Conservation (phyloP, 2,888 invertebrate species). For the Dryocosmus kuriphilus region DNA sequence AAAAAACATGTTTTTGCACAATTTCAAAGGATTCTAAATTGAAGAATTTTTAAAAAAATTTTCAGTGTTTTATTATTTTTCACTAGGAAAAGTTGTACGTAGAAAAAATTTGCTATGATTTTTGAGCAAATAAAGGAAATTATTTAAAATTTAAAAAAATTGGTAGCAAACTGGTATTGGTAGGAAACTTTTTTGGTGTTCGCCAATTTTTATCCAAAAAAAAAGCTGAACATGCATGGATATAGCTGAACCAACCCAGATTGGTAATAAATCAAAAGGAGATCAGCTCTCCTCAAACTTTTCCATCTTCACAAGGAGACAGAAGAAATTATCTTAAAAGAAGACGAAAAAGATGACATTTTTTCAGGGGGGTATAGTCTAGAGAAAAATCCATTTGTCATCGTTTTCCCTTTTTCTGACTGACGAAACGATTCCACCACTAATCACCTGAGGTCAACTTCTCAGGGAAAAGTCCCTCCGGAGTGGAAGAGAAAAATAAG, state of each 20-base stretch:
- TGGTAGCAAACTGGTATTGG: too few relatives aligned
- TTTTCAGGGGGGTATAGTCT: background rate
- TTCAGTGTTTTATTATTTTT: too few relatives aligned
- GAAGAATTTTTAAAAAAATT: too few relatives aligned
- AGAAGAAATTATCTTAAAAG: background rate
- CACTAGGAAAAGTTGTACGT: too few relatives aligned
- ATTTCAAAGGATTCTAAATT: too few relatives aligned
- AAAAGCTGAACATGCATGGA: background rate
- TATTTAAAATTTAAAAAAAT: too few relatives aligned
- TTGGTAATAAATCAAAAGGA: background rate
- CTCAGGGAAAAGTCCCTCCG: constrained; percentile 4
- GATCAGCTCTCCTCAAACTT: background rate
- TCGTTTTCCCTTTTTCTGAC: constrained; percentile 30
- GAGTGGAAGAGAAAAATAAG: constrained; percentile 12
- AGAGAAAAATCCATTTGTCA: constrained; percentile 26
- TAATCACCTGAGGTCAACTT: constrained; percentile 27
- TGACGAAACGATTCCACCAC: constrained; percentile 17
- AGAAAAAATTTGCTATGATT: too few relatives aligned
- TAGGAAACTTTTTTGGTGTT: too few relatives aligned
- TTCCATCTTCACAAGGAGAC: background rate
- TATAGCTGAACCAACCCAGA: background rate
- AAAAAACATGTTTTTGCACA: too few relatives aligned
- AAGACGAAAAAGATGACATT: background rate
- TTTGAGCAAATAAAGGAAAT: too few relatives aligned
- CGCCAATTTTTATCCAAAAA: too few relatives aligned